Evolutionary conservation across 2,797 vertebrate genomes (phyloP).

Genomic region (Gymnothorax javanicus): DNA sequence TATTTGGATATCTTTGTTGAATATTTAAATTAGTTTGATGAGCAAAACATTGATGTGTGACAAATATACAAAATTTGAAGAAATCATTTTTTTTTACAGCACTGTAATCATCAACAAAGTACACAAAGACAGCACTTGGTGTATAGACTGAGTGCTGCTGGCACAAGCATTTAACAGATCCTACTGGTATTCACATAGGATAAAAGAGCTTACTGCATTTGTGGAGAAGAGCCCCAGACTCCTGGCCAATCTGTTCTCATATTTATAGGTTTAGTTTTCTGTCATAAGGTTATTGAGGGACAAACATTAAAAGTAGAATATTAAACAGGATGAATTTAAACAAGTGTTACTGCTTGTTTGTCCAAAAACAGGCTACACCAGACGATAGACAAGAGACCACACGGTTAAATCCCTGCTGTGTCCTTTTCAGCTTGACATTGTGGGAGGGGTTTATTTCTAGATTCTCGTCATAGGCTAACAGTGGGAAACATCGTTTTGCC

Average conservation of each 20-base stretch:
- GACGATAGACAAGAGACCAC: neutral
- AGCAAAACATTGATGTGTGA: too few relatives aligned
- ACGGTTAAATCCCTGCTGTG: neutral
- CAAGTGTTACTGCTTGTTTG: neutral
- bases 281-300: neutral
- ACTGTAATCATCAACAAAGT: neutral
- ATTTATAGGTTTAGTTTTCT: neutral
- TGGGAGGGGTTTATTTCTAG: neutral
- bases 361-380: neutral
- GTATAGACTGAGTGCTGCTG: neutral
- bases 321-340: neutral
- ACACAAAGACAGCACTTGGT: neutral
- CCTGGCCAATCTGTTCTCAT: neutral
- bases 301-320: neutral
- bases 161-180: neutral
- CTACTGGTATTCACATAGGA: neutral
- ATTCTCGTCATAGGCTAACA: too few relatives aligned
- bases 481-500: neutral
- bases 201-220: neutral
- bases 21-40: too few relatives aligned
- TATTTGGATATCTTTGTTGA: too few relatives aligned
- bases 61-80: too few relatives aligned
- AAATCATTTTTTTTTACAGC: too few relatives aligned
- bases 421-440: neutral
- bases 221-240: neutral